Evolutionary conservation across 1,140 invertebrate species (phyloP).

Genomic region (Drosophila watanabei): DNA sequence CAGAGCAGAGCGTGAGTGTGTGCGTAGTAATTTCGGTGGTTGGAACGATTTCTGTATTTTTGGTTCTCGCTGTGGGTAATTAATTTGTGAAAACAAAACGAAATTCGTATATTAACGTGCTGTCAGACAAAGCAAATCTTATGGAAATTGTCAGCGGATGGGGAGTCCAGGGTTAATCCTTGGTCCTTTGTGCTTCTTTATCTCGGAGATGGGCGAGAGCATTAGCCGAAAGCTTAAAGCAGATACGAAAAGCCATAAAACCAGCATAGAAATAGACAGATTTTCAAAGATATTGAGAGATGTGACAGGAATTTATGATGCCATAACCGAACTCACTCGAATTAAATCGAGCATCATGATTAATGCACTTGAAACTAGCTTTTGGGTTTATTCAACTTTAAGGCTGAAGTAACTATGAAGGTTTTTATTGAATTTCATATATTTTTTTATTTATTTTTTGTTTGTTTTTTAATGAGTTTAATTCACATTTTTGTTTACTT

Average conservation of each 20-base stretch:
- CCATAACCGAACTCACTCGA: neutral
- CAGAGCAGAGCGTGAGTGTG: slow-evolving; percentile 10
- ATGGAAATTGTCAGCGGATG: slow-evolving; percentile 27
- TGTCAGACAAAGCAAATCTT: slow-evolving; percentile 55
- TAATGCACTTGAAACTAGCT: neutral
- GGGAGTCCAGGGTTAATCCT: slow-evolving; percentile 14
- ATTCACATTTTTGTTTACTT: neutral
- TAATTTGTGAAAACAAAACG: slow-evolving; percentile 69
- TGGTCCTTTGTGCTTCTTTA: slow-evolving; percentile 20
- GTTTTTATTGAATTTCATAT: neutral
- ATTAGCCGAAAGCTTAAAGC: slow-evolving; percentile 26
- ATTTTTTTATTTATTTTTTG: neutral
- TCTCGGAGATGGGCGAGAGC: slow-evolving; percentile 4
- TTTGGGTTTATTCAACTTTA: neutral
- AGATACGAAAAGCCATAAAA: slow-evolving; percentile 13
- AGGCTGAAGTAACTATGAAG: neutral
- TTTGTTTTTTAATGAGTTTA: neutral
- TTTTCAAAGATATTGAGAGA: slow-evolving; percentile 12
- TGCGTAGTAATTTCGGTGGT: slow-evolving; percentile 46
- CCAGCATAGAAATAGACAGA: neutral
- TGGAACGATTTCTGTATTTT: slow-evolving; percentile 45
- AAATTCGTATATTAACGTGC: slow-evolving; percentile 37
- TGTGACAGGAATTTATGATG: slow-evolving; percentile 19
- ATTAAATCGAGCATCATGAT: slow-evolving; percentile 11
- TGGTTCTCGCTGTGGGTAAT: slow-evolving; percentile 69